phyloP scores from a whole-genome alignment of 2,888 invertebrate species.

The Phengaris arion region DNA sequence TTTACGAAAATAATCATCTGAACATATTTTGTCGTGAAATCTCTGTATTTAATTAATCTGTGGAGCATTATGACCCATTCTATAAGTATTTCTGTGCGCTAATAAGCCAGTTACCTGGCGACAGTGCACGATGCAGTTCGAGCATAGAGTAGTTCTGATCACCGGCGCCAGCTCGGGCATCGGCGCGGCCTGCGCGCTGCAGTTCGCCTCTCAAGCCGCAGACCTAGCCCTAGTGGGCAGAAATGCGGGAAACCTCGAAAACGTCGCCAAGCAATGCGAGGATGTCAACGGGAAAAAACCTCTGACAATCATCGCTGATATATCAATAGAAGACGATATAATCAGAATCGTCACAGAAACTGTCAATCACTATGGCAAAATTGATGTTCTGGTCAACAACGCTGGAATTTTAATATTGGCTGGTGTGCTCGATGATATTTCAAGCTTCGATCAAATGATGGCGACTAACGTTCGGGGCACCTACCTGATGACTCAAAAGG shows the following conservation, averaged over 20 bases:
- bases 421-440: constrained; percentile 46
- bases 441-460: constrained; percentile 55
- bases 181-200: constrained; percentile 58
- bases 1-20: not conserved
- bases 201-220: constrained; percentile 57
- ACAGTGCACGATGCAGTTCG: constrained; percentile 57
- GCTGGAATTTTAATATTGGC: constrained; percentile 54
- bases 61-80: constrained; percentile 27
- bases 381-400: constrained; percentile 63
- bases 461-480: constrained; percentile 60
- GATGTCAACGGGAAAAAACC: constrained; percentile 50
- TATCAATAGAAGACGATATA: constrained; percentile 53
- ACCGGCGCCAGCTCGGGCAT: constrained; percentile 69
- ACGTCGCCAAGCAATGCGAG: constrained; percentile 54
- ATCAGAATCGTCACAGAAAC: constrained; percentile 54
- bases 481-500: constrained; percentile 53
- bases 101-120: constrained; percentile 38
- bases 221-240: constrained; percentile 56
- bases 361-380: constrained; percentile 49
- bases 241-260: constrained; percentile 54
- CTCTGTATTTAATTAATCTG: constrained; percentile 33
- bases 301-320: constrained; percentile 55
- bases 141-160: constrained; percentile 60
- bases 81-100: constrained; percentile 27
- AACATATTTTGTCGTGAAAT: not conserved